Evolutionary conservation across 37 sponge, comb jelly and placozoan genomes (phyloP), one percentile per base, ranked within the genome.

Genomic region (Haliclona indistincta): DNA sequence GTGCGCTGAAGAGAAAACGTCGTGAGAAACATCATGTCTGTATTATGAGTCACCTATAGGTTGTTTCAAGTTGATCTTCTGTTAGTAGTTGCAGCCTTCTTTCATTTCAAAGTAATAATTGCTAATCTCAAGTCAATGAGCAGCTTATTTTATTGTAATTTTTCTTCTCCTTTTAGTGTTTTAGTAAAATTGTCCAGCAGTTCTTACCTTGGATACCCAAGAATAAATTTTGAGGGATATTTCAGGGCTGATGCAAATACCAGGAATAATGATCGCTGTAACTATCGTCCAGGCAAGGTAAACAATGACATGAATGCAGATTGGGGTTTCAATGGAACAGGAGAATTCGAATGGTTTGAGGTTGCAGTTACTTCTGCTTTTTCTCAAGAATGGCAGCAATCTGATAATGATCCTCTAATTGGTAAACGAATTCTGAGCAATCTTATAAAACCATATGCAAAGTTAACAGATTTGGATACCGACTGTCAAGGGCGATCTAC

Each of bases 381-480:
- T 15, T 56, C 55, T 30, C 2, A 58, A 38, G 13, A 58, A 67
- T 68, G 79, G n/a, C 7, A 2, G 29, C 28, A 7, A 22, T 55
- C 44, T 5, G 5, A 15, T 35, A 2, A 26, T 45, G 67, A 73
- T 64, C 43, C 64, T 19, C 11, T 81, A 15, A 26, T 81, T n/a
- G 34, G 44, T 23, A 35, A 34, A 1, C 2, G 20, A 25, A 63
- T 81, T 11, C 45, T 81, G 13, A 43, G 26, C 67, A 81, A 81
- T 40, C 15, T 53, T 0, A 54, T 54, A 4, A 37, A 10, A 4
- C 74, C 82, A 36, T 81, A 64, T 53, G 53, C 74, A 32, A 81
- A 81, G 56, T 29, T 81, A 37, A 47, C 45, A 34, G 82, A 81
- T 38, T 67, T 81, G 2, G 82, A 81, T 73, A 66, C 63, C 11